Base-by-base conservation (phyloP, 2,113 vertebrate genomes). In the Anas platyrhynchos region DNA sequence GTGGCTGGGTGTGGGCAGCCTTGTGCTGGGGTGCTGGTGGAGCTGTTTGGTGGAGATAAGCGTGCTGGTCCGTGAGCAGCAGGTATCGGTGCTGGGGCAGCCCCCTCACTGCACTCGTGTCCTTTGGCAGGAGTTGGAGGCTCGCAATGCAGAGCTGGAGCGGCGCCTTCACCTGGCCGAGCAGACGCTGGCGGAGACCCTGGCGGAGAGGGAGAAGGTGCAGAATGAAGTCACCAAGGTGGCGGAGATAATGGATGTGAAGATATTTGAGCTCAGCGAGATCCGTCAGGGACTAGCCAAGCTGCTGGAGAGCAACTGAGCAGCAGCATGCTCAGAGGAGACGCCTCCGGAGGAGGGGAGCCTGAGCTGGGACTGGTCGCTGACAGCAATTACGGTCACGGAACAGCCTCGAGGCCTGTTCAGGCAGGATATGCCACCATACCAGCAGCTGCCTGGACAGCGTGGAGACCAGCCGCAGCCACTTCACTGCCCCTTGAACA, bases 201-300 rank as follows among this genome's bases (percentile, higher is more conserved):
- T 99, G 84, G 98, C 98, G 0, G 98, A 99, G 27, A 98, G 99
- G 62, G 99, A 99, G 79, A 98, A 98, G 69, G 91, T 98, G 2
- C 98, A 99, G 65, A 96, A 63, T 0, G 99, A 99, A 91, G 98
- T 99, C 89, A 97, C 98, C 96, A 98, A 98, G 72, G 98, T 98
- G 16, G 98, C 99, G 0, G 99, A 99, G 95, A 98, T 99, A 81
- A 98, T 99, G 96, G 99, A 99, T 23, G 98, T 99, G 96, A 99
- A 99, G 98, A 98, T 99, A 74, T 99, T 99, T 34, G 99, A 99
- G 97, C 98, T 99, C 59, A 99, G 98, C 0, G 99, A 99, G 96
- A 98, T 99, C 27, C 97, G 99, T 5, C 99, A 99, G 97, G 99
- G 98, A 88, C 97, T 99, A 69, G 98, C 99, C 80, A 99, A 99